Base-by-base conservation (phyloP, 2,888 invertebrate species). In the Lapara coniferarum region DNA sequence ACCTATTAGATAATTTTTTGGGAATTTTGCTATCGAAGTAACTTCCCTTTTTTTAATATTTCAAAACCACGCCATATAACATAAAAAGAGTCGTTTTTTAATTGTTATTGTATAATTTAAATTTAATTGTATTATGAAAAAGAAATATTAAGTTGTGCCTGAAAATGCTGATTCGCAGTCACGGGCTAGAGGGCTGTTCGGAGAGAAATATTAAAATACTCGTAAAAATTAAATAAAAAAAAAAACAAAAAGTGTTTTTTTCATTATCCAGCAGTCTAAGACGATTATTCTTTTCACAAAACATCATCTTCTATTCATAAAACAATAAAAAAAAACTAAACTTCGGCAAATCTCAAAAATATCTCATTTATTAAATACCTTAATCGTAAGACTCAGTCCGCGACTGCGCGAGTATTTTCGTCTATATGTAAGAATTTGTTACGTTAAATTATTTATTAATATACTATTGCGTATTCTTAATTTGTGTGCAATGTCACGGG, bases 391-490 rank as follows among this genome's bases (percentile, higher is more conserved):
- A 49, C 63, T 63, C 19, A 19, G 10, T 49, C 46, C 63, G 46
- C 49, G 63, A 19, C 49, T 63, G 63, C 63, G n/a, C 13, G 16
- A 46, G 49, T 49, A 7, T 63, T 49, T 63, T 49, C 63, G 49
- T 49, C 16, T 63, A 63, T 19, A 46, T 49, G n/a, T 63, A 63
- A 63, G 63, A 70, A 77, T 55, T 76, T 78, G 78, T 78, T 78
- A 76, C 70, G 75, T 77, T 75, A 68, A 72, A 68, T 72, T 77
- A 77, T 76, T 63, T 63, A 63, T 63, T 63, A 63, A 16, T 58
- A 44, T 59, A 59, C 10, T 63, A 63, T 63, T 63, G 16, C 59
- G 19, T 63, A 49, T 63, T 63, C 46, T 49, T 46, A 49, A 56
- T 56, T 12, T 56, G 25, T 46, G 13, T 19, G 44, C 46, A 10